These are phyloP conservation scores for Euzetes globulus DNA, from an alignment of 2,888 invertebrate species.

Conservation along the genomic window DNA sequence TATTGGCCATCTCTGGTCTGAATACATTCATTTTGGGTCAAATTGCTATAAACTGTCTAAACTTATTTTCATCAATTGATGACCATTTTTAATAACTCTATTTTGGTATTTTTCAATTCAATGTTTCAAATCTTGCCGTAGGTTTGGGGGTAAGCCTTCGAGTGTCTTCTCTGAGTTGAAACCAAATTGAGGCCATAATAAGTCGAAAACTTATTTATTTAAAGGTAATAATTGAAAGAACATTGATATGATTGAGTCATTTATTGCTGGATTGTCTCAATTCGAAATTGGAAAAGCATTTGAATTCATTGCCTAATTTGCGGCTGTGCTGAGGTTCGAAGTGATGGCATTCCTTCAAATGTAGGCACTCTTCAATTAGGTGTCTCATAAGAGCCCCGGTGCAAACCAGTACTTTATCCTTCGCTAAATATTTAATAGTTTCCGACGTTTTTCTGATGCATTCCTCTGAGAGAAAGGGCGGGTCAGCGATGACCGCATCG, in stretches of 20 bases:
- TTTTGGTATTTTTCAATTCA: too few species aligned
- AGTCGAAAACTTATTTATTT: background rate
- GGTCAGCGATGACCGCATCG: slow-evolving; percentile 83
- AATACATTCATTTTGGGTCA: too few species aligned
- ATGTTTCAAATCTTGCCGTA: too few species aligned
- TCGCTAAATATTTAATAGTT: slow-evolving; percentile 66
- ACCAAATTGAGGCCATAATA: too few species aligned
- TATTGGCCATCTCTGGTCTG: too few species aligned
- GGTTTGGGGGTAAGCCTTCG: too few species aligned
- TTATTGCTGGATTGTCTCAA: too few species aligned
- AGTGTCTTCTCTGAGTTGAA: too few species aligned
- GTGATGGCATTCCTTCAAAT: slow-evolving; percentile 56
- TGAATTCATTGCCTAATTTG: slow-evolving; percentile 86
- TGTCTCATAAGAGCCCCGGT: slow-evolving; percentile 74
- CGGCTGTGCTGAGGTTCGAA: slow-evolving; percentile 77
- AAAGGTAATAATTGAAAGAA: background rate
- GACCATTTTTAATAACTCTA: too few species aligned
- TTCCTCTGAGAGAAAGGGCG: slow-evolving; percentile 88
- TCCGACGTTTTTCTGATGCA: slow-evolving; percentile 74
- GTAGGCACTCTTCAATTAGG: slow-evolving; percentile 58
- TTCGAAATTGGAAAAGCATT: slow-evolving; percentile 79
- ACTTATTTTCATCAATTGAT: too few species aligned
- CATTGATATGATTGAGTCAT: background rate
- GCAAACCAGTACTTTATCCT: slow-evolving; percentile 71
- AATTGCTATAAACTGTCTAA: too few species aligned